Base-by-base conservation (phyloP, 2,888 invertebrate species). In the Anodontia alba region DNA sequence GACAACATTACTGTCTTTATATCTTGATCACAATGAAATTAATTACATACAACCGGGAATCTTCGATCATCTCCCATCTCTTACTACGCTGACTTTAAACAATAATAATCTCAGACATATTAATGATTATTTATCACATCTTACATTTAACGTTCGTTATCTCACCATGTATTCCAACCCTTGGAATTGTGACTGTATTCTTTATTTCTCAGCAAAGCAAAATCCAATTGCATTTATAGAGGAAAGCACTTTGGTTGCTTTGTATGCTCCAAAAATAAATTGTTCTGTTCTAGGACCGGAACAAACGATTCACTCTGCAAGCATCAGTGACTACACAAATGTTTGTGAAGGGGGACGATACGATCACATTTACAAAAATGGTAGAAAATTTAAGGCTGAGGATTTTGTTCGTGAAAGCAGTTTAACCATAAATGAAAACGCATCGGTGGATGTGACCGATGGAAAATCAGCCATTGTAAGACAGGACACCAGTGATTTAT, bases 121-220 rank as follows among this genome's bases (percentile, higher is more conserved):
- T 77, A 85, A 84, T 17, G 70, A 82, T 10, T 80, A 86, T 31
- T 73, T 84, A 2, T 87, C 90, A 7, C 49, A 80, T 0, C 51
- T 76, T 1, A 76, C 89, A 23, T 76, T 83, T 23, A 46, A 54
- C 3, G 62, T 90, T n/a, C 78, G 77, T 17, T 85, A 87, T 23
- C 67, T 90, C 2, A 73, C 86, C 12, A 71, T 90, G 43, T 87
- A 83, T 66, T 83, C 82, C 2, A 87, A 87, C 46, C 85, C 83
- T n/a, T 85, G 86, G 86, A 38, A 54, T 10, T 90, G 90, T 76
- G 76, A 85, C 29, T 90, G 90, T 80, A 68, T 83, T 36, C 74
- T 85, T 46, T 85, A 80, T 57, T 83, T 83, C 72, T 78, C 82
- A 0, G 80, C 80, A 0, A 73, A 78, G 23, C 73, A 68, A 17